Conservation (phyloP, 2,888 invertebrate species). For the Eupithecia vulgata region DNA sequence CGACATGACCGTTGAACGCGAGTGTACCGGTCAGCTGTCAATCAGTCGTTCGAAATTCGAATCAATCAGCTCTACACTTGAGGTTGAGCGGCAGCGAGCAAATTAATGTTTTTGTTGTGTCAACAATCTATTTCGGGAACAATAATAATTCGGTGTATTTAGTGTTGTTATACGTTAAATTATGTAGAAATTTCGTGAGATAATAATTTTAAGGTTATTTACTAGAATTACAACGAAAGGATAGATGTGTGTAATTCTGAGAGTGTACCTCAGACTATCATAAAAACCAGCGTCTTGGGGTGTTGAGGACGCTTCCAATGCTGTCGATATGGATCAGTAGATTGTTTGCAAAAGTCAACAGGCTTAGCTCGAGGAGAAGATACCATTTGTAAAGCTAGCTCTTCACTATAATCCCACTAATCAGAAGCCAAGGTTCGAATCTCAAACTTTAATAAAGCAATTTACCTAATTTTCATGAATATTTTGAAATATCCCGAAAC, state of each 20-base stretch:
- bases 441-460: no score
- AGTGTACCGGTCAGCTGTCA: slow-evolving; percentile 66
- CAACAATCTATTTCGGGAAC: slow-evolving; percentile 35
- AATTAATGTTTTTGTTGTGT: slow-evolving; percentile 42
- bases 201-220: neutral
- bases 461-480: no score
- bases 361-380: no score
- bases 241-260: no score
- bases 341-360: no score
- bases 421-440: no score
- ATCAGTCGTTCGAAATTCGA: slow-evolving; percentile 59
- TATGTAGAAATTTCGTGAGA: neutral
- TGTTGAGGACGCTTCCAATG: neutral
- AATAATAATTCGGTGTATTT: slow-evolving; percentile 11
- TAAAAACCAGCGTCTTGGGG: no score
- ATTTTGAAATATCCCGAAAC: no score
- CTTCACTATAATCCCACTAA: no score
- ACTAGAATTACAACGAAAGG: neutral
- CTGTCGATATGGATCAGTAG: neutral
- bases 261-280: no score
- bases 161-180: neutral
- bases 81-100: slow-evolving; percentile 49
- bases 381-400: no score
- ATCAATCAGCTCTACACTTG: slow-evolving; percentile 60
- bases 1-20: slow-evolving; percentile 19